These are phyloP conservation scores for Ectropis grisescens DNA, from an alignment of 1,140 invertebrate genomes.

Conservation along the genomic window DNA sequence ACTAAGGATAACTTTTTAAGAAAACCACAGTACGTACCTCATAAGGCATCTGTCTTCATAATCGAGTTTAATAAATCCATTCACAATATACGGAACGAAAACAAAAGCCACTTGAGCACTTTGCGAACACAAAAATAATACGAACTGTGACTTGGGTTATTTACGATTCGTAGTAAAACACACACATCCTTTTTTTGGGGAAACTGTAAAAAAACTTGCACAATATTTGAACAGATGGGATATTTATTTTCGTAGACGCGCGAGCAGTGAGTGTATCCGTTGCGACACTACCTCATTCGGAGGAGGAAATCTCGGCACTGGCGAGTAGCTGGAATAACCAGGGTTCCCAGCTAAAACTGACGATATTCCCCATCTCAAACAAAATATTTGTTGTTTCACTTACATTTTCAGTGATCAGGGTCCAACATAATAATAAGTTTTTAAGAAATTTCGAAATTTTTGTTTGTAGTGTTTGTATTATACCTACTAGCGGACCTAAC, in stretches of 20 bases:
- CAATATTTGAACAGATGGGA: constrained; percentile 60
- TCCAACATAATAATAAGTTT: too few species aligned
- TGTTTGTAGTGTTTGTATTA: too few species aligned
- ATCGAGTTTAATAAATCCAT: constrained; percentile 56
- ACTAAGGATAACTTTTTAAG: constrained; percentile 13
- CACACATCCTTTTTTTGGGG: constrained; percentile 37
- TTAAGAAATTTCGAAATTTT: too few species aligned
- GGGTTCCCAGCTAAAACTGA: too few species aligned
- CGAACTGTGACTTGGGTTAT: constrained; percentile 18
- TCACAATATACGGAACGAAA: constrained; percentile 50
- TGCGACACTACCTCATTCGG: constrained; percentile 14
- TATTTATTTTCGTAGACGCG: constrained; percentile 58
- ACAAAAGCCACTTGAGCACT: constrained; percentile 48
- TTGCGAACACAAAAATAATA: constrained; percentile 41
- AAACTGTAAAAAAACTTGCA: constrained; percentile 54
- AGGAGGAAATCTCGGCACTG: constrained; percentile 48
- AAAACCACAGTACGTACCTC: too few species aligned
- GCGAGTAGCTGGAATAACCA: too few species aligned
- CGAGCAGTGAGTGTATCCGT: constrained; percentile 20
- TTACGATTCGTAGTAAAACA: constrained; percentile 12
- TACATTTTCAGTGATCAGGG: too few species aligned
- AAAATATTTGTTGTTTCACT: too few species aligned
- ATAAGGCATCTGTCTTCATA: constrained; percentile 45
- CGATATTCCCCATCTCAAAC: too few species aligned
- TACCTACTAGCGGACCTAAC: too few species aligned